Evolutionary conservation across 2,113 vertebrate species (phyloP).

Genomic region (Serinus canaria): DNA sequence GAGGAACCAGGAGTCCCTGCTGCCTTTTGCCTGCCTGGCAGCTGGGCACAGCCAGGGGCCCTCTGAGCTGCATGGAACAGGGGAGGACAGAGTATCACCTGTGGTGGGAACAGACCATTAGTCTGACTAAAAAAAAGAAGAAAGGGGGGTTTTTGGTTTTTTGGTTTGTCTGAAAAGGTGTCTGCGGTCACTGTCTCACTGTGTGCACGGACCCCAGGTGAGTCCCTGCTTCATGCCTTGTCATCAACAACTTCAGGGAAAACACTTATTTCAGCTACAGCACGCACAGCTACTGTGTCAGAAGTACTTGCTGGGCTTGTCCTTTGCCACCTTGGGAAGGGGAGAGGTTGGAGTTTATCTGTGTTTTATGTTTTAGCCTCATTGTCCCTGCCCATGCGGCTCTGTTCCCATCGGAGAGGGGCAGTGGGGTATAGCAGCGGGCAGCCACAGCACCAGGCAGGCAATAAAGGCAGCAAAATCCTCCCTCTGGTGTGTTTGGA

Average conservation of each 20-base stretch:
- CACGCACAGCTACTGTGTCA: accelerated
- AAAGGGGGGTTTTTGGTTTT: accelerated
- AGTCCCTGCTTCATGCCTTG: neutral
- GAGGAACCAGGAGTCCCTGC: neutral
- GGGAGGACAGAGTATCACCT: neutral
- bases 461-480: neutral
- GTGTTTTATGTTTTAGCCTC: neutral
- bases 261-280: neutral
- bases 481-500: neutral
- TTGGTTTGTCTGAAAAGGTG: neutral
- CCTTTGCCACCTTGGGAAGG: neutral
- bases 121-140: neutral
- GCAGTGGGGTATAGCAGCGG: conserved; percentile 14
- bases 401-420: neutral
- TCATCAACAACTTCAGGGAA: neutral
- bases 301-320: neutral
- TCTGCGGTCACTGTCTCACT: accelerated
- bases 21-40: neutral
- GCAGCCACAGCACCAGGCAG: neutral
- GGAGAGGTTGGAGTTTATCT: neutral
- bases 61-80: neutral
- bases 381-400: neutral
- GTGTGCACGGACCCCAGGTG: neutral
- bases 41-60: neutral
- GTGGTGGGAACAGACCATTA: neutral